phyloP scores from a whole-genome alignment of 2,113 vertebrate genomes.

The Oncorhynchus clarkii region DNA sequence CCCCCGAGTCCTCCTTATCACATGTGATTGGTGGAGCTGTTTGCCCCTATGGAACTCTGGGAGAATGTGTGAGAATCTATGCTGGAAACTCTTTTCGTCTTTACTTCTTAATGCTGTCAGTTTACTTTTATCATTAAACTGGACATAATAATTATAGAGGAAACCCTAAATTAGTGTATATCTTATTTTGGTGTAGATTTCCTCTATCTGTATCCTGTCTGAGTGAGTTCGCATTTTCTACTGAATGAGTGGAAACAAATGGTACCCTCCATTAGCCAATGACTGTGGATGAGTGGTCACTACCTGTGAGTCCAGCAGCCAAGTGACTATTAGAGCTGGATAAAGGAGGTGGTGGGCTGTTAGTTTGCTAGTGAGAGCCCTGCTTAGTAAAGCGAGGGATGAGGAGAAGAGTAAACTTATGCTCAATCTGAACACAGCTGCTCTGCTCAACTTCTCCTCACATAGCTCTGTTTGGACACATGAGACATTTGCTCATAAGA shows the following conservation, averaged over 20 bases:
- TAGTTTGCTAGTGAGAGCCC: conserved; percentile 11
- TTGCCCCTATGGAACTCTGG: not conserved
- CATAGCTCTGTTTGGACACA: conserved; percentile 39
- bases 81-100: conserved; percentile 38
- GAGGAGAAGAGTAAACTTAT: conserved; percentile 37
- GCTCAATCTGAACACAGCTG: conserved; percentile 56
- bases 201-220: not conserved
- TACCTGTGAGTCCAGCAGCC: conserved; percentile 8
- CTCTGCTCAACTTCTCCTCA: conserved; percentile 36
- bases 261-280: conserved; percentile 28
- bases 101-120: conserved; percentile 21
- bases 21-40: conserved; percentile 41
- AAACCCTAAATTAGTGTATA: not conserved
- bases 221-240: not conserved
- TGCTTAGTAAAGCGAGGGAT: conserved; percentile 26
- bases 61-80: conserved; percentile 39
- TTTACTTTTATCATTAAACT: conserved; percentile 29
- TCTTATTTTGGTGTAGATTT: conserved; percentile 36
- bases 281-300: conserved; percentile 37
- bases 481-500: conserved; percentile 1
- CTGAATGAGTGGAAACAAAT: conserved; percentile 16
- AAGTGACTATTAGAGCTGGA: conserved; percentile 6
- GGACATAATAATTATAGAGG: conserved; percentile 39
- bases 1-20: conserved; percentile 26
- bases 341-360: conserved; percentile 45